Base-by-base conservation (phyloP, 2,888 invertebrate species). In the Drosophila helvetica region DNA sequence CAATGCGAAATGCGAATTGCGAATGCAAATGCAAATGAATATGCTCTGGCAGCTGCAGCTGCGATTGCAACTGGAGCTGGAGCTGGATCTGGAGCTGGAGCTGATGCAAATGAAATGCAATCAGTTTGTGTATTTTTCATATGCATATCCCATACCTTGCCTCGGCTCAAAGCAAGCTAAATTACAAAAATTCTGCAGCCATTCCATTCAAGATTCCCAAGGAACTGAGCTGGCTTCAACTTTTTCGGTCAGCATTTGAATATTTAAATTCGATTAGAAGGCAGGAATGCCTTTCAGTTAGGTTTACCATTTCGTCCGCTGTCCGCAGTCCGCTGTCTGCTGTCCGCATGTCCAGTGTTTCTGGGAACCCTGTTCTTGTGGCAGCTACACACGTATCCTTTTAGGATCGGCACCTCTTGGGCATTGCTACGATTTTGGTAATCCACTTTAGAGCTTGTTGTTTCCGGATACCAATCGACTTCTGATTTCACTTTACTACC, bases 251-350 rank as follows among this genome's bases (percentile, higher is more conserved):
- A 33, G 64, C 62, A 74, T 77, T 74, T 78, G 61, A 76, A 76
- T 76, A 76, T 76, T 76, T 76, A 76, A 76, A 77, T 76, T 76
- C 76, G 76, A 77, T 76, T 76, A 75, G 71, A 62, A 62, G 55
- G 61, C 45, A 55, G 38, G 38, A 38, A n/a, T 38, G 46, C 30
- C 53, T 43, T 51, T 46, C 38, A 38, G 38, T 55, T 54, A 51
- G 18, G 45, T 64, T 51, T 57, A 27, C 33, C 42, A 27, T 57
- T 30, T 43, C 15, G 22, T 51, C 38, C 43, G 9, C 2, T 27
- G n/a, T 51, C 42, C 25, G 18, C 19, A 15, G n/a, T 30, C 48
- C 18, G 42, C 12, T 43, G 42, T 52, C 45, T 12, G 12, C 12
- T 4, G 2, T 33, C 38, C 12, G 12, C 38, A 57, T 56, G 54